Evolutionary conservation across 1,140 invertebrate genomes (phyloP).

Genomic region (Pteromalus puparum): DNA sequence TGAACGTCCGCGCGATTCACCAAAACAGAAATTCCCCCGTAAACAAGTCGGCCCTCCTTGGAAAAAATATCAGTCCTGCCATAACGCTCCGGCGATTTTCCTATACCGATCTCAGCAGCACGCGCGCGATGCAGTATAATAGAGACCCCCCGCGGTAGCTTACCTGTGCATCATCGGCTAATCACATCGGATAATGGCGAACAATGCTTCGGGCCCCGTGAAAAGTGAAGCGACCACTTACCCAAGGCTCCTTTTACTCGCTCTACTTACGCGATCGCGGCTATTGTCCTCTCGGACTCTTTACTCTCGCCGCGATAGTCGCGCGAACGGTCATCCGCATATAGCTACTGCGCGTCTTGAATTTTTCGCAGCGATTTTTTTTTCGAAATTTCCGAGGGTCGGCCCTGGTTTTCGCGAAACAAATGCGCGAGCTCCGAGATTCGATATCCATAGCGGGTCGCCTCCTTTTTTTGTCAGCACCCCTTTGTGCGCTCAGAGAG

Average conservation of each 20-base stretch:
- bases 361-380: background rate
- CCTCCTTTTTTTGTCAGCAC: background rate
- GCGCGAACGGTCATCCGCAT: no score
- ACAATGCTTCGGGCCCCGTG: constrained; percentile 70
- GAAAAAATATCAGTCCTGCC: background rate
- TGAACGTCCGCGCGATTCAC: background rate
- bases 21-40: background rate
- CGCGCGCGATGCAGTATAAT: constrained; percentile 60
- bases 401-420: background rate
- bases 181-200: constrained; percentile 74
- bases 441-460: background rate
- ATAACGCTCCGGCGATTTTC: background rate
- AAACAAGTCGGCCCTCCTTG: background rate
- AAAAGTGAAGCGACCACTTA: constrained; percentile 73
- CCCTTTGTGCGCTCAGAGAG: background rate
- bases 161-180: constrained; percentile 76
- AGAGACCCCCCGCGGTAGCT: constrained; percentile 73
- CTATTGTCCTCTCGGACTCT: constrained; percentile 6
- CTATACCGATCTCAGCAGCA: background rate
- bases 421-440: background rate
- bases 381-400: background rate
- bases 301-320: background rate
- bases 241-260: constrained; percentile 48
- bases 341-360: background rate
- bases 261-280: background rate